A percentile compares a stretch with the other conserved stretches of the same genome.
Evolutionary conservation across 2,113 vertebrate species (phyloP).

Genomic region (Chionomys nivalis): DNA sequence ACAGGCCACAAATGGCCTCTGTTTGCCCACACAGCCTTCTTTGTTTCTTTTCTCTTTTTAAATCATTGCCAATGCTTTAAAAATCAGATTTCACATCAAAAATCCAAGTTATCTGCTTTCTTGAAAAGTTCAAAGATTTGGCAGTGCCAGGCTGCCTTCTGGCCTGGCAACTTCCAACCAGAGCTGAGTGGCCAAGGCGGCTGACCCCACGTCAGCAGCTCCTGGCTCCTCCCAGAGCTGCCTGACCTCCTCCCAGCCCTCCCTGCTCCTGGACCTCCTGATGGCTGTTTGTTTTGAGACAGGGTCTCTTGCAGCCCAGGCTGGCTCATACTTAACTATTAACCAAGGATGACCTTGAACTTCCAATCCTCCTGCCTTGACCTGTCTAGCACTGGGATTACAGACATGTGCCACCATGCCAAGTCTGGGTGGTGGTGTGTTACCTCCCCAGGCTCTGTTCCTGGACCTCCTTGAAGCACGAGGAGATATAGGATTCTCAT

Average conservation of each 20-base stretch:
- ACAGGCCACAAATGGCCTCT: conserved; percentile 57
- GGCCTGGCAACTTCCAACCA: background rate
- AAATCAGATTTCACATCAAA: conserved; percentile 72
- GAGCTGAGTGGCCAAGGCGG: background rate
- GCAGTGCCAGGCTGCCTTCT: background rate
- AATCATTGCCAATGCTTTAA: conserved; percentile 66
- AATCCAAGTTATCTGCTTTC: conserved; percentile 65
- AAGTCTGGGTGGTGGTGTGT: no score
- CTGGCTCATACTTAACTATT: background rate
- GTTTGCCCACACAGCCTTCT: conserved; percentile 48
- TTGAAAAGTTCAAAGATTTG: conserved; percentile 68
- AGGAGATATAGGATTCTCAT: rapidly evolving
- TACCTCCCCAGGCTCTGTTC: background rate
- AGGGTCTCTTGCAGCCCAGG: background rate
- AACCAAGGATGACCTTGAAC: background rate
- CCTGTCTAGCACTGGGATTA: background rate
- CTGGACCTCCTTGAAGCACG: background rate
- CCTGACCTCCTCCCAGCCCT: background rate
- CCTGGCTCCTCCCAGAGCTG: background rate
- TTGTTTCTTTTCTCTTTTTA: conserved; percentile 39
- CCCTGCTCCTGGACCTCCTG: background rate
- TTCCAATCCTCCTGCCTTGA: background rate
- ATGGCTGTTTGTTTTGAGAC: background rate
- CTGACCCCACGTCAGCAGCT: background rate
- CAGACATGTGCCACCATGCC: background rate